phyloP scores from a whole-genome alignment of 2,888 invertebrate genomes.

The Folsomia manolachei region DNA sequence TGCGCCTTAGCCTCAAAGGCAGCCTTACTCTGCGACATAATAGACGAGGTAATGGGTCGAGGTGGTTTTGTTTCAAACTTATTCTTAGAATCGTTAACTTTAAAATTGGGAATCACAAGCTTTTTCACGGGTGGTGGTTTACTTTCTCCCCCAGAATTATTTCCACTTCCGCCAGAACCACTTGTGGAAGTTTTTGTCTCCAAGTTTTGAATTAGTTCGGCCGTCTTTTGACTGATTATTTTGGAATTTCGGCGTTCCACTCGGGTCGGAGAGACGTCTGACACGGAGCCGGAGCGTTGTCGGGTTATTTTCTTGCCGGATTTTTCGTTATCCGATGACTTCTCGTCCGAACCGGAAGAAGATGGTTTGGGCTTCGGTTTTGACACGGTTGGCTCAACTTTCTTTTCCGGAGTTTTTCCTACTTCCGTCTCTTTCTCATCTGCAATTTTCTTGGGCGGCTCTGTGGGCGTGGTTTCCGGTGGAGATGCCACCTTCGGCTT shows the following conservation, averaged over 20 bases:
- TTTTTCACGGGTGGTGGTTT: constrained; percentile 60
- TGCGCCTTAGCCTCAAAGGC: constrained; percentile 38
- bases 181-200: constrained; percentile 42
- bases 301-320: constrained; percentile 21
- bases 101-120: constrained; percentile 74
- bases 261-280: constrained; percentile 44
- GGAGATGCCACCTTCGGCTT: neutral
- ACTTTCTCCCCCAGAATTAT: constrained; percentile 20
- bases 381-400: neutral
- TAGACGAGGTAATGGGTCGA: constrained; percentile 35
- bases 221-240: constrained; percentile 50
- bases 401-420: neutral
- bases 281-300: constrained; percentile 38
- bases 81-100: constrained; percentile 80
- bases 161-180: constrained; percentile 12
- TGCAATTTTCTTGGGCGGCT: constrained; percentile 2
- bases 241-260: constrained; percentile 48
- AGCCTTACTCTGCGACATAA: constrained; percentile 34
- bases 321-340: constrained; percentile 22
- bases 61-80: constrained; percentile 60
- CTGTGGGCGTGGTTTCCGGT: constrained; percentile 5
- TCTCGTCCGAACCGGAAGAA: constrained; percentile 2
- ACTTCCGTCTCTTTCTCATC: constrained; percentile 4
- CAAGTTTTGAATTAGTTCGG: constrained; percentile 49
- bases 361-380: neutral